These are phyloP conservation scores for Autographa pulchrina DNA, from an alignment of 2,888 invertebrate species.

Conservation along the genomic window DNA sequence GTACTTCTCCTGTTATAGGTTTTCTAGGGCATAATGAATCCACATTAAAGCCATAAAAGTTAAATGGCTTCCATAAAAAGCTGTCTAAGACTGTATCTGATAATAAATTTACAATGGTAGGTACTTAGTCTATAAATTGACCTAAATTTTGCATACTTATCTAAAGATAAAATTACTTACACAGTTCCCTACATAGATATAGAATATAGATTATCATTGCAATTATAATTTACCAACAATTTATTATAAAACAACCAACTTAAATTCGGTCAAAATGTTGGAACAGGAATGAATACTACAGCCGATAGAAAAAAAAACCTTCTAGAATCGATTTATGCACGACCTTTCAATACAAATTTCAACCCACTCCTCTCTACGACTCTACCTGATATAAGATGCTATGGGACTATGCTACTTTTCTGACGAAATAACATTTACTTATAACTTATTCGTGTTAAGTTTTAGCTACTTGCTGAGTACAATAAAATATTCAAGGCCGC, in stretches of 20 bases:
- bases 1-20: too few species aligned
- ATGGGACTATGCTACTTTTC: background rate
- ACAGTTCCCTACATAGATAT: background rate
- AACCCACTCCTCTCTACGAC: background rate
- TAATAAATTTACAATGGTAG: background rate
- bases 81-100: background rate
- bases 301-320: background rate
- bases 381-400: background rate
- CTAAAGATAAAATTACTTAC: background rate
- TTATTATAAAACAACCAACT: background rate
- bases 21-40: background rate
- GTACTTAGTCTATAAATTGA: background rate
- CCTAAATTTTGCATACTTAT: constrained; percentile 6
- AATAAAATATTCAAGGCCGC: constrained; percentile 3
- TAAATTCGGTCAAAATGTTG: background rate
- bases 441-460: background rate
- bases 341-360: background rate
- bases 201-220: background rate
- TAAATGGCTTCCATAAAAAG: background rate
- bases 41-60: background rate
- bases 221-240: background rate
- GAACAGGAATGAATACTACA: background rate
- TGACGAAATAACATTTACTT: background rate
- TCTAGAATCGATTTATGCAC: background rate
- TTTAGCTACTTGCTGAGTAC: background rate